Percentiles rank a stretch among this genome's conserved stretches.
phyloP scores from a whole-genome alignment of 1,140 invertebrate species.

The Frieseomelitta varia region DNA sequence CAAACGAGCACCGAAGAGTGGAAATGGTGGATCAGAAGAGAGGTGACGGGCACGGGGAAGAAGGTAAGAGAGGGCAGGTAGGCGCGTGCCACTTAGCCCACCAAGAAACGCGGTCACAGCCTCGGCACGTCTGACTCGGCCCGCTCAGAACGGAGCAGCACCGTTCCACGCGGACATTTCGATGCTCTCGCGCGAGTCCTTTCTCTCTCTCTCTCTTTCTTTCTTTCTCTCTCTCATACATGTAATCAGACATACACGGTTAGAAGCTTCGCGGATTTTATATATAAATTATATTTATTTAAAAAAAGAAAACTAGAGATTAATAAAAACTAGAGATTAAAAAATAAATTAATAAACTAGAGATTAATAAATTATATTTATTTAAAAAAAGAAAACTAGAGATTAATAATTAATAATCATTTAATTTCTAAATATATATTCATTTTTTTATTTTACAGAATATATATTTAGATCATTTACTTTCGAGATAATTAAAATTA shows the following conservation, averaged over 20 bases:
- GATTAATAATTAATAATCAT: too few relatives aligned
- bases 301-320: too few relatives aligned
- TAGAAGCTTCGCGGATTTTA: not conserved
- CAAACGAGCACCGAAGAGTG: conserved; percentile 11
- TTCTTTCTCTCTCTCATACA: not conserved
- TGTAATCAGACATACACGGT: not conserved
- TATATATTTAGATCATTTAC: too few relatives aligned
- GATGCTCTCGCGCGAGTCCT: conserved; percentile 1
- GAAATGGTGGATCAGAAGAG: not conserved
- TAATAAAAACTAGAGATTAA: too few relatives aligned
- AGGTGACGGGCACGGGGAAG: not conserved
- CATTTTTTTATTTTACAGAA: too few relatives aligned
- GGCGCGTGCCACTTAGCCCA: conserved; percentile 81
- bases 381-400: too few relatives aligned
- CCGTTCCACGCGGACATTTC: conserved; percentile 41
- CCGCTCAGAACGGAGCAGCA: conserved; percentile 26
- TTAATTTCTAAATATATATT: too few relatives aligned
- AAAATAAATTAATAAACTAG: too few relatives aligned
- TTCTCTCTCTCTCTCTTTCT: not conserved
- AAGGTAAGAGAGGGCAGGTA: conserved; percentile 70
- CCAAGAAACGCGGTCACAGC: conserved; percentile 81
- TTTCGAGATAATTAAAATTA: too few relatives aligned
- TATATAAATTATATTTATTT: too few relatives aligned
- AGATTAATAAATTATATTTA: too few relatives aligned
- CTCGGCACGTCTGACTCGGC: conserved; percentile 78